These are phyloP conservation scores for Oriolus oriolus DNA, from an alignment of 2,113 vertebrate genomes.

Conservation along the genomic window DNA sequence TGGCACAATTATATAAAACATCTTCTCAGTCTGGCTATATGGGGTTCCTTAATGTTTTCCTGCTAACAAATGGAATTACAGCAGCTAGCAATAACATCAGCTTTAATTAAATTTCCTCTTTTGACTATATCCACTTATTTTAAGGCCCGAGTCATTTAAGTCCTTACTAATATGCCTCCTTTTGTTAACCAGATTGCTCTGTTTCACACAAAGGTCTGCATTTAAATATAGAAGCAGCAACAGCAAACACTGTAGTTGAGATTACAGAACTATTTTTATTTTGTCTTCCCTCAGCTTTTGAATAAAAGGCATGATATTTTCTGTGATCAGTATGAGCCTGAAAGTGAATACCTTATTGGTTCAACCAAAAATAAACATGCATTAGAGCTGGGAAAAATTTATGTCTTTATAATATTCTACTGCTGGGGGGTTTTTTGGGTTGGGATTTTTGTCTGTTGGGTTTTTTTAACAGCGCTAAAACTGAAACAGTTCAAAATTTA, in stretches of 20 bases:
- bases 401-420: background rate
- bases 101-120: slow-evolving; percentile 20
- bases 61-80: background rate
- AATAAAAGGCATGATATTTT: background rate
- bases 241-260: background rate
- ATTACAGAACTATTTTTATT: background rate
- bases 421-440: background rate
- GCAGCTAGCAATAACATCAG: background rate
- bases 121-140: background rate
- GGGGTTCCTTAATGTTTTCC: background rate
- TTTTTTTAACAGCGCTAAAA: background rate
- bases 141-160: background rate
- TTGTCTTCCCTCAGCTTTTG: background rate
- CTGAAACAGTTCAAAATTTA: background rate
- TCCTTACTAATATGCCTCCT: background rate
- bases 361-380: background rate
- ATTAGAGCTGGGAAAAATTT: background rate
- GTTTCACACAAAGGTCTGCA: background rate
- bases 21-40: background rate
- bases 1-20: background rate
- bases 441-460: background rate
- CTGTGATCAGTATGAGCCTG: background rate
- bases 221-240: background rate
- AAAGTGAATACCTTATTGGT: background rate
- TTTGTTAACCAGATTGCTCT: background rate